Base-by-base conservation (phyloP, 2,888 invertebrate species). In the Pediacus dermestoides region DNA sequence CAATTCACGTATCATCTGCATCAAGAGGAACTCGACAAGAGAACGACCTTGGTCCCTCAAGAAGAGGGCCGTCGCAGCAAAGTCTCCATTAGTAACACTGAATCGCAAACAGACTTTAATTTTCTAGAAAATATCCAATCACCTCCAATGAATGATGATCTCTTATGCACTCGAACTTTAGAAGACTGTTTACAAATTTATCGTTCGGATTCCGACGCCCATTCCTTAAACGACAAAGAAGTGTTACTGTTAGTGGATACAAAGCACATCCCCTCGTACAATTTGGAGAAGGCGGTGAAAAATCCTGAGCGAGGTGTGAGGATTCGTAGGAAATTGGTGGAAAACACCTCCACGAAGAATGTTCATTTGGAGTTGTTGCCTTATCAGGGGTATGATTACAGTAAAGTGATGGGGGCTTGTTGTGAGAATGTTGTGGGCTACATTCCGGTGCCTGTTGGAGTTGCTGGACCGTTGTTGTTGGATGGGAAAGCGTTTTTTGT, bases 391-490 rank as follows among this genome's bases (percentile, higher is more conserved):
- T 95, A 89, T 64, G 90, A 94, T 66, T 95, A 94, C 63, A 81
- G 78, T 37, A 84, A 83, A 49, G 62, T 89, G 0, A 71, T 87
- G 58, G 91, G 92, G 38, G 83, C 88, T 7, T 99, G 97, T 63
- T 97, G 96, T 70, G 97, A 99, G 67, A 97, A 97, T 70, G 94
- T 97, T 0, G 81, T 99, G 11, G 97, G 97, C 0, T 96, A 89
- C 66, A 80, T 95, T 33, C 95, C 96, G 2, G 80, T 97, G 3
- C 97, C 97, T 0, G 82, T 96, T 0, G 97, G 97, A 0, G 82
- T 92, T 46, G 96, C 90, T 2, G 97, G 97, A 0, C 97, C 97
- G 0, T 71, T 99, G 14, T 67, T 83, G 0, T 72, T 96, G 1
- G 90, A 96, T 67, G 89, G 85, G 0, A 76, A 81, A 48, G 64